These are phyloP conservation scores for Galleria mellonella DNA, from an alignment of 1,140 invertebrate species.

Conservation along the genomic window DNA sequence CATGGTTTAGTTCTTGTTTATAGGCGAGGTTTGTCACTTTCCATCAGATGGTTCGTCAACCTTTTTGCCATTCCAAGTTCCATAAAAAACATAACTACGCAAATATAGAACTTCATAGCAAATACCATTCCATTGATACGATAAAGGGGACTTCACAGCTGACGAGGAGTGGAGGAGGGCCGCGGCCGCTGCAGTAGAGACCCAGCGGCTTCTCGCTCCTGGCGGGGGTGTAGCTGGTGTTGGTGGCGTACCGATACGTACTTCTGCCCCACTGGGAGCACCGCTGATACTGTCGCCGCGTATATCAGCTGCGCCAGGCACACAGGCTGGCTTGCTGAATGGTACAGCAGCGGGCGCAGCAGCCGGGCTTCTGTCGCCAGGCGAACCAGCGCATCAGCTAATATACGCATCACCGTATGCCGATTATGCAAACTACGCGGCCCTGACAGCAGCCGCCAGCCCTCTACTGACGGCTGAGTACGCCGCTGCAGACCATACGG, in stretches of 20 bases:
- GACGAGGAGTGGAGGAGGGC: slow-evolving; percentile 87
- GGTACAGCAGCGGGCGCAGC: slow-evolving; percentile 75
- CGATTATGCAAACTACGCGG: slow-evolving; percentile 90
- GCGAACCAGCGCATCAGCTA: slow-evolving; percentile 81
- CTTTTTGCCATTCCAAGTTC: too few species aligned
- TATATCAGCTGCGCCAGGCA: slow-evolving; percentile 84
- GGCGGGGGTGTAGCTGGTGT: slow-evolving; percentile 72
- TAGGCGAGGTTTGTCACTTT: too few species aligned
- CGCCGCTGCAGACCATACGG: slow-evolving; percentile 90
- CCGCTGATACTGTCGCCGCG: slow-evolving; percentile 91
- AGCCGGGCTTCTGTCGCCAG: slow-evolving; percentile 74
- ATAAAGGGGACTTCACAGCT: slow-evolving; percentile 72
- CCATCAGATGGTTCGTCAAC: too few species aligned
- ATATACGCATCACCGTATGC: slow-evolving; percentile 86
- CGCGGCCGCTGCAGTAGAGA: slow-evolving; percentile 82
- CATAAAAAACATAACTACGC: too few species aligned
- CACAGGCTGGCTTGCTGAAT: slow-evolving; percentile 82
- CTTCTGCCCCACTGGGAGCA: slow-evolving; percentile 83
- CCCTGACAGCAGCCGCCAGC: slow-evolving; percentile 83
- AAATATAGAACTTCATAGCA: too few species aligned
- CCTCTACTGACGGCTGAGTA: slow-evolving; percentile 89
- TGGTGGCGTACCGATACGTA: slow-evolving; percentile 79
- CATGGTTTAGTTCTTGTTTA: too few species aligned
- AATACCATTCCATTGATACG: slow-evolving; percentile 22
- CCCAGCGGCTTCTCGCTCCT: slow-evolving; percentile 83